Evolutionary conservation across 2,113 vertebrate genomes (phyloP).

Genomic region (Prionailurus bengalensis): DNA sequence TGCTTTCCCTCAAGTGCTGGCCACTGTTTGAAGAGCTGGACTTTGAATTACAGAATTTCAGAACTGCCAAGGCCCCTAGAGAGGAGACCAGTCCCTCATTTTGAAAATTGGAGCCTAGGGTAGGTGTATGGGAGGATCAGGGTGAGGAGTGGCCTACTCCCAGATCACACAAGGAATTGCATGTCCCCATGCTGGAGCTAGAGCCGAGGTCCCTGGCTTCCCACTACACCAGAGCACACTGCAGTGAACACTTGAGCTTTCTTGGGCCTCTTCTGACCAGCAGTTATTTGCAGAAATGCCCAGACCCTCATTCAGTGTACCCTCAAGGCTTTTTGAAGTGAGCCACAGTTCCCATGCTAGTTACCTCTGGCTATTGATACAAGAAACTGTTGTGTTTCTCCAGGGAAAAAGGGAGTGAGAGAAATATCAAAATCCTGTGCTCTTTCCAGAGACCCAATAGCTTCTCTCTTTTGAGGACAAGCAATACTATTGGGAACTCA

Average conservation of each 20-base stretch:
- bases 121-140: not conserved
- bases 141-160: not conserved
- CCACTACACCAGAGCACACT: not conserved
- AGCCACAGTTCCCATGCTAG: conserved; percentile 21
- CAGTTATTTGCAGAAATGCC: conserved; percentile 30
- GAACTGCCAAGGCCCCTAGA: not conserved
- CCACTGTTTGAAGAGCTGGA: not conserved
- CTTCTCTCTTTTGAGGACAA: conserved; percentile 57
- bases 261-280: not conserved
- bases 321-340: conserved; percentile 30
- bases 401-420: conserved; percentile 13
- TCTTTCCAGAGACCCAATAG: conserved; percentile 55
- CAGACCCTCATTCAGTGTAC: not conserved
- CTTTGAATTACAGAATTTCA: conserved; percentile 29
- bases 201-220: not conserved
- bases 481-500: conserved; percentile 58
- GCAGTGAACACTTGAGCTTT: not conserved
- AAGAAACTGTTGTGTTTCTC: not conserved
- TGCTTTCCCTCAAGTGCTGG: not conserved
- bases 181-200: not conserved
- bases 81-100: not conserved
- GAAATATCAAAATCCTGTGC: conserved; percentile 42
- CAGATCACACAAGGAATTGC: conserved; percentile 1
- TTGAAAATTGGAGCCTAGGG: not conserved
- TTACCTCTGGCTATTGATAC: conserved; percentile 38